A percentile compares a stretch with the other conserved stretches of the same genome.
Conservation (phyloP, 2,113 vertebrate species). For the Ibidorhyncha struthersii region DNA sequence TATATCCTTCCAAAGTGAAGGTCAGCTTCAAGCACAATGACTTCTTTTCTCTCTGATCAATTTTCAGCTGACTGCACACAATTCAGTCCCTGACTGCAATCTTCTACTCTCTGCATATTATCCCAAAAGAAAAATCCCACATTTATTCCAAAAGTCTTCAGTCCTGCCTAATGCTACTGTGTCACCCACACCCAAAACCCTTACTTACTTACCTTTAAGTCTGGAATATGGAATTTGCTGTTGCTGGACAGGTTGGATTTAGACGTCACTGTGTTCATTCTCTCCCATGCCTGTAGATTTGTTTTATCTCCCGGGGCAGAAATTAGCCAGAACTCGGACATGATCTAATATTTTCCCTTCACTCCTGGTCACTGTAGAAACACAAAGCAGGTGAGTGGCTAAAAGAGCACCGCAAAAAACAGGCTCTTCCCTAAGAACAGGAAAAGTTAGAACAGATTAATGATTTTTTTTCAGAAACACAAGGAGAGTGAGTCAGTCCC, state of each 20-base stretch:
- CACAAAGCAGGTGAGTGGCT: not conserved
- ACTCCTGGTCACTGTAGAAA: constrained; percentile 2
- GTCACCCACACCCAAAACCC: not conserved
- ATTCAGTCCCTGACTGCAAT: not conserved
- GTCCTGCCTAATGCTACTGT: not conserved
- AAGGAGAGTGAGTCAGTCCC: constrained; percentile 7
- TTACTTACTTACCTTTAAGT: constrained; percentile 86
- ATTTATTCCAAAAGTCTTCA: not conserved
- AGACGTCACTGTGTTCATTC: constrained; percentile 83
- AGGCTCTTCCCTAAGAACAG: not conserved
- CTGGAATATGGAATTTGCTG: constrained; percentile 89
- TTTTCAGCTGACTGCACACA: not conserved
- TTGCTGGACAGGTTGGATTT: constrained; percentile 86
- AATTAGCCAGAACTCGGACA: constrained; percentile 94
- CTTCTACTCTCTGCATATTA: not conserved
- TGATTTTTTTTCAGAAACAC: not conserved
- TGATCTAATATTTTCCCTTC: constrained; percentile 55
- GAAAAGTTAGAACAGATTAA: not conserved
- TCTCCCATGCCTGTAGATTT: constrained; percentile 85
- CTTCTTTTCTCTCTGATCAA: not conserved
- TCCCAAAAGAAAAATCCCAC: not conserved
- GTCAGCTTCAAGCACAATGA: not conserved
- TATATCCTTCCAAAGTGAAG: not conserved
- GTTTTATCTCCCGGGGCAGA: constrained; percentile 91
- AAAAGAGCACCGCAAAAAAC: not conserved